Evolutionary conservation across 2,888 invertebrate species (phyloP), one percentile per base, ranked within the genome.

Genomic region (Chorisops tibialis): DNA sequence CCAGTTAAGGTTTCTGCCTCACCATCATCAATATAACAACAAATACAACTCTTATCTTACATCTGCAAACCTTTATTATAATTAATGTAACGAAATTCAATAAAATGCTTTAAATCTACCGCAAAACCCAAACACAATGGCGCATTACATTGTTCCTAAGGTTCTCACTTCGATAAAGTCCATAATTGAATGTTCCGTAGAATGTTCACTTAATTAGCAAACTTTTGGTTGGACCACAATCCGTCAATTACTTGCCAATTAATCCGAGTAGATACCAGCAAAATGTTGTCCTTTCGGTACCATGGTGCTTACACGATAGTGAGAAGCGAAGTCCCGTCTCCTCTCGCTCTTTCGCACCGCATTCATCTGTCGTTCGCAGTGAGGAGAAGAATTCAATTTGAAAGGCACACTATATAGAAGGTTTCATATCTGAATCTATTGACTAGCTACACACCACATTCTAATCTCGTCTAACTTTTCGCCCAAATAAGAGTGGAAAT

Each of bases 201-300:
- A 56, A 30, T 56, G 45, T 45, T 45, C 43, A 35, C 45, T 49
- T 50, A 58, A 62, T 58, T 62, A 58, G 19, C 41, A 50, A 62
- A 56, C 35, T 62, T 62, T 62, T 62, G 50, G 39, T n/a, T 22
- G 35, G n/a, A 58, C 62, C 62, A 41, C 49, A 62, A 56, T 62
- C 58, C 50, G 58, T 50, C 62, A 62, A 62, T 62, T 58, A 62
- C 56, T 19, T 50, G 49, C 56, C 56, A 58, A 58, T 58, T 62
- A 62, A 47, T 50, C 38, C 12, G 58, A 9, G 43, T 45, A 16
- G 12, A 45, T 22, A 21, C 47, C 22, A 21, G 22, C 47, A 47
- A 22, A 30, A 5, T 56, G 35, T 35, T 56, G 19, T 24, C 14
- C 18, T 45, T 56, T 30, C 45, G 24, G n/a, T 52, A 12, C 9